Base-by-base conservation (phyloP, 2,888 invertebrate genomes). In the Anoncus sp. region DNA sequence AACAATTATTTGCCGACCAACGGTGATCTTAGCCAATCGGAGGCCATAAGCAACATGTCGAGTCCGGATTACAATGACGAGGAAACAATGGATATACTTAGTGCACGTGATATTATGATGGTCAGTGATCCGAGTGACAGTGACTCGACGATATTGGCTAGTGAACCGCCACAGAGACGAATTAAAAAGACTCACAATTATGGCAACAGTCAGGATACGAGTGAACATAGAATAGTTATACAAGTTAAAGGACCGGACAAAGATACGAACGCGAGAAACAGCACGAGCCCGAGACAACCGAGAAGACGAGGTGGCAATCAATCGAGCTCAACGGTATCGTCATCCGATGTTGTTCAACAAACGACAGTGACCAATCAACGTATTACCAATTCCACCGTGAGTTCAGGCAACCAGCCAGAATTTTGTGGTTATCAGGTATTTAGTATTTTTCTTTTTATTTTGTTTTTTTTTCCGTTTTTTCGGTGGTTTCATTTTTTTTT, bases 11-110 rank as follows among this genome's bases (percentile, higher is more conserved):
- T 88, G 80, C 88, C 88, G 14, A 85, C 90, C 84, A 92, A 93
- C 92, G 95, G 95, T 82, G 96, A 96, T 91, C 95, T 95, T 91
- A 96, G 96, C 90, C 94, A 96, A 85, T 96, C 96, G 57, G 96
- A 97, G 92, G 97, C 96, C 65, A 95, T 97, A 86, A 97, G 97
- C 83, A 97, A 97, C 92, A 97, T 97, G 92, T 96, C 96, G 84
- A 97, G 96, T 92, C 97, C 97, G 47, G 97, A 97, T 92, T 97
- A 96, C 92, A 96, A 96, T 91, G 97, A 97, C 91, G 96, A 96
- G 90, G 96, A 96, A 92, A 95, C 95, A 82, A 95, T 96, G 92
- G 96, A 95, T 90, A 95, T 96, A 88, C 93, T 96, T 81, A 94
- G 95, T 85, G 94, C 95, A 69, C 94, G 96, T 84, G 96, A 97